These are phyloP conservation scores for Brachionus rubens DNA, from an alignment of 1,140 invertebrate genomes.

Conservation along the genomic window DNA sequence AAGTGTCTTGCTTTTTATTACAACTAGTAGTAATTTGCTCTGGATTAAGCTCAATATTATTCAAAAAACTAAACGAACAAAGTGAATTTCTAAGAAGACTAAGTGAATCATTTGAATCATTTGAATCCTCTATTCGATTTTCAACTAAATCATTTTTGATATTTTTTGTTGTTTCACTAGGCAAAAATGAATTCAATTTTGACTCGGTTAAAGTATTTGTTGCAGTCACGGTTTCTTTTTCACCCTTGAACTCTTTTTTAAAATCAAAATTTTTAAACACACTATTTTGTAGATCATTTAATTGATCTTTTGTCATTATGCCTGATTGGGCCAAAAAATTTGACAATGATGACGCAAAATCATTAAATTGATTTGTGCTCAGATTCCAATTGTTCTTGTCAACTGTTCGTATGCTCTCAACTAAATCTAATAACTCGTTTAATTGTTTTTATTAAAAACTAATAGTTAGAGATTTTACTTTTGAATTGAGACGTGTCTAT, in stretches of 20 bases:
- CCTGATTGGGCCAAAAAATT: slow-evolving; percentile 56
- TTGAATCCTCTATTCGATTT: background rate
- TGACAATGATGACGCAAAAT: slow-evolving; percentile 58
- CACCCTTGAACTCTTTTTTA: slow-evolving; percentile 1
- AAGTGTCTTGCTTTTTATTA: background rate
- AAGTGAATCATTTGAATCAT: slow-evolving; percentile 26
- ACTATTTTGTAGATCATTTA: background rate
- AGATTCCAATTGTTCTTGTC: slow-evolving; percentile 55
- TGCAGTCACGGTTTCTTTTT: too few relatives aligned
- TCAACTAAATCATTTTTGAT: background rate
- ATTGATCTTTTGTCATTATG: slow-evolving; percentile 42
- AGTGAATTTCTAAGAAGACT: slow-evolving; percentile 24
- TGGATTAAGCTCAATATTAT: background rate
- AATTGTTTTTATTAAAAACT: background rate
- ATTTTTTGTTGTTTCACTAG: background rate
- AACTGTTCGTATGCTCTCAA: slow-evolving; percentile 57
- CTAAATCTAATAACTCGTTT: slow-evolving; percentile 51
- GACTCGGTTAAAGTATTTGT: slow-evolving; percentile 21
- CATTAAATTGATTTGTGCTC: slow-evolving; percentile 56
- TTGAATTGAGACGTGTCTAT: slow-evolving; percentile 47
- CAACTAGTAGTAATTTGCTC: background rate
- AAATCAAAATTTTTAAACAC: background rate
- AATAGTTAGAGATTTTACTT: background rate
- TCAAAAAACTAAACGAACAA: slow-evolving; percentile 30
- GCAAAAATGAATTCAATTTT: background rate